Percentiles rank a stretch among this genome's conserved stretches.
phyloP scores from a whole-genome alignment of 1,140 invertebrate species.

The Camponotus floridanus region DNA sequence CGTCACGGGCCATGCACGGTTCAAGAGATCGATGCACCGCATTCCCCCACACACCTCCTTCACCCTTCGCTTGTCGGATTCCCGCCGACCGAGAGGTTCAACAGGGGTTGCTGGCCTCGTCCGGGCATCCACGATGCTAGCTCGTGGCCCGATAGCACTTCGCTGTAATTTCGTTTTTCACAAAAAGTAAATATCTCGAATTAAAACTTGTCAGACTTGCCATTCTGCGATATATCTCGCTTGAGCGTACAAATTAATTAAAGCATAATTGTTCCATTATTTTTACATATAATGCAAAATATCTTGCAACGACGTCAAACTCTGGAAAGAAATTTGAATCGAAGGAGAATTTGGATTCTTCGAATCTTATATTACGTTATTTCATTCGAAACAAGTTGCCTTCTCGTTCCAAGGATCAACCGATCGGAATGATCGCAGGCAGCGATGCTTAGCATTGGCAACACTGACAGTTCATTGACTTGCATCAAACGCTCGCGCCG shows the following conservation, averaged over 20 bases:
- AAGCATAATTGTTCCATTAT: background rate
- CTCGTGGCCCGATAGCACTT: conserved; percentile 63
- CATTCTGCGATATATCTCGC: background rate
- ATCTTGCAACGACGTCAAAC: background rate
- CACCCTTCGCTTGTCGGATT: conserved; percentile 67
- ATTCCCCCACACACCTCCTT: conserved; percentile 71
- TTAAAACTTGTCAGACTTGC: background rate
- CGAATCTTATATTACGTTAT: background rate
- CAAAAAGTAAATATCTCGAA: background rate
- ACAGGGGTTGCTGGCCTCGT: conserved; percentile 85
- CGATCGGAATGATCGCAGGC: conserved; percentile 18
- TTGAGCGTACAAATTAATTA: background rate
- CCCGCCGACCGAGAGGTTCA: conserved; percentile 79
- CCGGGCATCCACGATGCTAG: conserved; percentile 75
- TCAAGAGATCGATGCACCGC: conserved; percentile 83
- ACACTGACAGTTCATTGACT: conserved; percentile 76
- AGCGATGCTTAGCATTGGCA: conserved; percentile 69
- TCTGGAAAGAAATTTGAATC: conserved; percentile 3
- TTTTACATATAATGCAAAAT: background rate
- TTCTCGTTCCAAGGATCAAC: background rate
- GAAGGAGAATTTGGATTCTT: background rate
- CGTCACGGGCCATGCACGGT: conserved; percentile 81
- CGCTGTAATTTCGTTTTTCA: background rate
- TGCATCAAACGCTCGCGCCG: conserved; percentile 73
- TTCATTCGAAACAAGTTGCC: background rate